phyloP scores from a whole-genome alignment of 1,140 invertebrate species.

The Calephelis nemesis region DNA sequence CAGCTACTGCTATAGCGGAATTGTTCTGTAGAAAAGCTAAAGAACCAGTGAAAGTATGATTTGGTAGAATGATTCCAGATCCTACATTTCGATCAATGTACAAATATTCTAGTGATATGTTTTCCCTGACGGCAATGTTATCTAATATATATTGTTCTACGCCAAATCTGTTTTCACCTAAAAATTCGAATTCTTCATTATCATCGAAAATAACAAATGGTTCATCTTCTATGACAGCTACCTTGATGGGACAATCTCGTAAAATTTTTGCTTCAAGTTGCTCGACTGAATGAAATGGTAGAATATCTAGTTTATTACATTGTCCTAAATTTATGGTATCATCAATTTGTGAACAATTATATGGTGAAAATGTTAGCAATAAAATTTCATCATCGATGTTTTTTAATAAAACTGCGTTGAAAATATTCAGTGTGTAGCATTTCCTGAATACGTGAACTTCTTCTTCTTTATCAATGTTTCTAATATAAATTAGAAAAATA shows the following conservation, averaged over 20 bases:
- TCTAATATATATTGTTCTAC: constrained; percentile 5
- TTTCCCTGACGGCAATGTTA: not conserved
- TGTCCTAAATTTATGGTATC: constrained; percentile 1
- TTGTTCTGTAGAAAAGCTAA: constrained; percentile 3
- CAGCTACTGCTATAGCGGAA: not conserved
- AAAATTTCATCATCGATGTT: not conserved
- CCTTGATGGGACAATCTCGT: not conserved
- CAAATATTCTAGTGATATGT: constrained; percentile 5
- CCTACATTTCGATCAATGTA: not conserved
- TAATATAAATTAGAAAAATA: not conserved
- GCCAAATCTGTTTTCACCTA: not conserved
- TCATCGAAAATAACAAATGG: not conserved
- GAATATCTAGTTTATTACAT: not conserved
- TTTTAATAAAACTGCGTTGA: constrained; percentile 10
- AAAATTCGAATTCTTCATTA: constrained; percentile 7
- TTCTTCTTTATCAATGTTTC: not conserved
- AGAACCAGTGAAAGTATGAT: not conserved
- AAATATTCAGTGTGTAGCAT: constrained; percentile 3
- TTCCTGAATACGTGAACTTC: not conserved
- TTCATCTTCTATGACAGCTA: not conserved
- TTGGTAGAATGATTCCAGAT: constrained; percentile 1
- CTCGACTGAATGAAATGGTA: not conserved
- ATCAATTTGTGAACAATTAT: not conserved
- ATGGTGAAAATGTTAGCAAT: not conserved
- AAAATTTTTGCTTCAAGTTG: not conserved